phyloP scores from a whole-genome alignment of 2,888 invertebrate genomes.

The Andrena fulva region DNA sequence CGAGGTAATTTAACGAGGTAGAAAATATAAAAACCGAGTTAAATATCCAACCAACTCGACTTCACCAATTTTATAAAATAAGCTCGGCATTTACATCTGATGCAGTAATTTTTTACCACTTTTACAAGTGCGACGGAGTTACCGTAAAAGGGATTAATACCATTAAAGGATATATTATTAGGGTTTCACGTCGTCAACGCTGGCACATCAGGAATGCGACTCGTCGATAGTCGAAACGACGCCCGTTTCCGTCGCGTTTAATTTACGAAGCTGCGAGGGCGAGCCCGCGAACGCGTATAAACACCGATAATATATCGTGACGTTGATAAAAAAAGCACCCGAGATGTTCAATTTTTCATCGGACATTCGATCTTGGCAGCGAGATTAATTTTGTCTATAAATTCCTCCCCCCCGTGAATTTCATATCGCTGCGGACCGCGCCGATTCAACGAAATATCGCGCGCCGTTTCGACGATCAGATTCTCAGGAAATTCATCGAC shows the following conservation, averaged over 20 bases:
- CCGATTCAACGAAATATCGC: background rate
- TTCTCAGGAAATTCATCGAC: conserved; percentile 1
- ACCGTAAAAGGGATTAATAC: conserved; percentile 14
- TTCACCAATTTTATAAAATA: too few species aligned
- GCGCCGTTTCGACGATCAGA: conserved; percentile 2
- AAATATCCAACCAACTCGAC: too few species aligned
- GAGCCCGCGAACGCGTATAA: conserved; percentile 7
- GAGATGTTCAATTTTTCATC: conserved; percentile 11
- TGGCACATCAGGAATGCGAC: conserved; percentile 39
- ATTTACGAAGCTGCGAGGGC: conserved; percentile 42
- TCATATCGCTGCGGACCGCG: background rate
- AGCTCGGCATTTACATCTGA: background rate
- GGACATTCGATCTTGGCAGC: background rate
- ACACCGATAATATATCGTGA: conserved; percentile 22
- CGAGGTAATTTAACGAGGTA: too few species aligned
- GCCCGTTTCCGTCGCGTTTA: conserved; percentile 26
- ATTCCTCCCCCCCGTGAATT: background rate
- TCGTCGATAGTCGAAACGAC: conserved; percentile 48
- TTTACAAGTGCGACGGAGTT: background rate
- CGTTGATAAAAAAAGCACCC: conserved; percentile 29
- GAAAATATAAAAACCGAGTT: too few species aligned
- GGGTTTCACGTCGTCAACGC: conserved; percentile 36
- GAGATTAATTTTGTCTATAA: conserved; percentile 11
- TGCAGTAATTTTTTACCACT: conserved; percentile 2
- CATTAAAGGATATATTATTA: conserved; percentile 39